Conservation (phyloP, 2,113 vertebrate genomes). For the Oreochromis spilurus region DNA sequence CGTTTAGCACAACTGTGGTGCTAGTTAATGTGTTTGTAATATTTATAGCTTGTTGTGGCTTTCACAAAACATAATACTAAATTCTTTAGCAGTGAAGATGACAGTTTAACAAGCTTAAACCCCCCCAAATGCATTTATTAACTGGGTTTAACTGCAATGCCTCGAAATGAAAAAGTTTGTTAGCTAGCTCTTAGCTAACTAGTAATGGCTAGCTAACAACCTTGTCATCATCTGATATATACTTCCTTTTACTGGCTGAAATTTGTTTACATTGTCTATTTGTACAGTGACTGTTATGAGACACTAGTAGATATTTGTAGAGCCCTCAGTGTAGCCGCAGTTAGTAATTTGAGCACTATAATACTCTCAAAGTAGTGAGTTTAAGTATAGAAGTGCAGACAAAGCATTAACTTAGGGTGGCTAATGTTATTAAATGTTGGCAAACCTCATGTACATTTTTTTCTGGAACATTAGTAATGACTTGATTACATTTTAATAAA, state of each 20-base stretch:
- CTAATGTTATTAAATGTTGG: not conserved
- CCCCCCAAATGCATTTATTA: fast-evolving
- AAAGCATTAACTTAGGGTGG: not conserved
- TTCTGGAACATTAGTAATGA: not conserved
- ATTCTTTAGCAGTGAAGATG: not conserved
- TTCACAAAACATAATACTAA: not conserved
- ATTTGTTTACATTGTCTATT: not conserved
- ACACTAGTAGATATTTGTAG: not conserved
- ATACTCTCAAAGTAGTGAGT: not conserved
- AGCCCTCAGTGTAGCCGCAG: not conserved
- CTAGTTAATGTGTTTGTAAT: not conserved
- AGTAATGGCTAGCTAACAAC: no score
- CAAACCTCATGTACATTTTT: not conserved
- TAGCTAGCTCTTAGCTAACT: not conserved
- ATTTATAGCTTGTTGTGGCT: not conserved
- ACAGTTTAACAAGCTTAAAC: not conserved
- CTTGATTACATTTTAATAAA: not conserved
- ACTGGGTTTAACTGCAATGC: not conserved
- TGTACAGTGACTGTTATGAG: not conserved
- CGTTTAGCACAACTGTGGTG: not conserved
- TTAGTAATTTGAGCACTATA: not conserved
- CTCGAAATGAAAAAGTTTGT: not conserved
- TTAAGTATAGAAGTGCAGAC: not conserved
- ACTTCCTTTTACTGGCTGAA: not conserved
- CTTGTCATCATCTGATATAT: fast-evolving